These are phyloP conservation scores for Symphodus melops DNA, from an alignment of 2,113 vertebrate species.

Conservation along the genomic window DNA sequence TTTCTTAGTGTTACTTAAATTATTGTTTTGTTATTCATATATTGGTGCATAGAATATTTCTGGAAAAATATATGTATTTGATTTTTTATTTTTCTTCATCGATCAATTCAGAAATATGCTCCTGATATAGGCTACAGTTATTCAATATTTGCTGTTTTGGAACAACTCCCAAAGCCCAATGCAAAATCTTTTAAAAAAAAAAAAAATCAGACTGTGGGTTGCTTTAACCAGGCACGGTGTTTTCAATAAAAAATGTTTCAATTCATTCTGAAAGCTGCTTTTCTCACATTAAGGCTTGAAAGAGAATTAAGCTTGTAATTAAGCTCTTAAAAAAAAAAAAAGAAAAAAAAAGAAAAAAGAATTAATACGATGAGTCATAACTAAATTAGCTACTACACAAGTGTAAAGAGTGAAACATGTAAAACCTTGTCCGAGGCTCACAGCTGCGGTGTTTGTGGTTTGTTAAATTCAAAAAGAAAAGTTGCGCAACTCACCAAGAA, in stretches of 20 bases:
- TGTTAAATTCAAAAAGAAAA: constrained; percentile 3
- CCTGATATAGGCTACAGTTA: too few relatives aligned
- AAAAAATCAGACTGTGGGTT: not conserved
- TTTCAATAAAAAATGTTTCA: constrained; percentile 6
- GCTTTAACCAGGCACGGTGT: not conserved
- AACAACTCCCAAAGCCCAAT: not conserved
- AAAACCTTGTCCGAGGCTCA: constrained; percentile 13
- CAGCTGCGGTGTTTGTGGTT: not conserved
- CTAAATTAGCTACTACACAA: not conserved
- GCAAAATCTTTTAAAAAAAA: not conserved
- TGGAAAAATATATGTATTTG: too few relatives aligned
- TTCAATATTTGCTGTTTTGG: not conserved
- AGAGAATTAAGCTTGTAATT: not conserved
- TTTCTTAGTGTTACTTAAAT: too few relatives aligned
- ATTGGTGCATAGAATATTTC: too few relatives aligned
- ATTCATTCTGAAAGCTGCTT: constrained; percentile 31
- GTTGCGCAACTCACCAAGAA: constrained; percentile 85
- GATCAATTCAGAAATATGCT: too few relatives aligned
- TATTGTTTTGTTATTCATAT: too few relatives aligned
- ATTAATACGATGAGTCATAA: constrained; percentile 8
- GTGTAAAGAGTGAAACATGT: not conserved
- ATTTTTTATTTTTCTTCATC: too few relatives aligned
- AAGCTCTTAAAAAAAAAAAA: not conserved
- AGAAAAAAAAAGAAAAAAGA: too few relatives aligned
- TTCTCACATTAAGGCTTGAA: constrained; percentile 27